A percentile compares a stretch with the other conserved stretches of the same genome.
Evolutionary conservation across 2,888 invertebrate genomes (phyloP).

Genomic region (Drosophila kuntzei): DNA sequence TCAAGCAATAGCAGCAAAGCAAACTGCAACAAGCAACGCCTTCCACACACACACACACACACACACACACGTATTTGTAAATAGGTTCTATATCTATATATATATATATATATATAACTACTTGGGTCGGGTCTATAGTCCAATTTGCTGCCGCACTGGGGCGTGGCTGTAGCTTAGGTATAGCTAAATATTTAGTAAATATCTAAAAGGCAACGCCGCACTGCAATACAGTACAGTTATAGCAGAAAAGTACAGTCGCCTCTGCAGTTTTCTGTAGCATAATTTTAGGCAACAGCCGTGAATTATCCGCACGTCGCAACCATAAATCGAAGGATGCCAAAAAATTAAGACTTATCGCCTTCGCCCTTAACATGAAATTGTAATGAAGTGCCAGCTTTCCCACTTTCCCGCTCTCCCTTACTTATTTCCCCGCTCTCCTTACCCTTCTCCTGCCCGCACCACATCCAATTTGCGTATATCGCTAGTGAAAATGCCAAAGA

Average conservation of each 20-base stretch:
- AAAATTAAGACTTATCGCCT: constrained; percentile 79
- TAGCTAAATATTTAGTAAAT: constrained; percentile 57
- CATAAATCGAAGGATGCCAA: constrained; percentile 81
- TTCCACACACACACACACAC: constrained; percentile 25
- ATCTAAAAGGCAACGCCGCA: constrained; percentile 27
- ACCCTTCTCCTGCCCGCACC: constrained; percentile 6
- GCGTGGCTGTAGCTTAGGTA: constrained; percentile 57
- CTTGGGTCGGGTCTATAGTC: constrained; percentile 35
- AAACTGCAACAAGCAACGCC: constrained; percentile 67
- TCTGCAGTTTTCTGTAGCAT: constrained; percentile 23
- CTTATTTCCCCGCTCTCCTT: constrained; percentile 8
- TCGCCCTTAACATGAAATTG: constrained; percentile 51
- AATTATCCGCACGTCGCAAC: constrained; percentile 84
- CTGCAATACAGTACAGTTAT: constrained; percentile 16
- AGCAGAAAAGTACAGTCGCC: constrained; percentile 57
- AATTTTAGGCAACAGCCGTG: constrained; percentile 53
- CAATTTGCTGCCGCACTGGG: constrained; percentile 25
- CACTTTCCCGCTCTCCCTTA: neutral
- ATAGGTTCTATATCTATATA: constrained; percentile 9
- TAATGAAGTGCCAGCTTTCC: constrained; percentile 71
- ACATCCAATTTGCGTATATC: constrained; percentile 68
- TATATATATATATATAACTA: neutral
- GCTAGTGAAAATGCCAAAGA: constrained; percentile 41
- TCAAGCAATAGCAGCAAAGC: constrained; percentile 76
- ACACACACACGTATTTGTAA: neutral